These are phyloP conservation scores for Apis florea DNA, from an alignment of 1,140 invertebrate species.

Conservation along the genomic window DNA sequence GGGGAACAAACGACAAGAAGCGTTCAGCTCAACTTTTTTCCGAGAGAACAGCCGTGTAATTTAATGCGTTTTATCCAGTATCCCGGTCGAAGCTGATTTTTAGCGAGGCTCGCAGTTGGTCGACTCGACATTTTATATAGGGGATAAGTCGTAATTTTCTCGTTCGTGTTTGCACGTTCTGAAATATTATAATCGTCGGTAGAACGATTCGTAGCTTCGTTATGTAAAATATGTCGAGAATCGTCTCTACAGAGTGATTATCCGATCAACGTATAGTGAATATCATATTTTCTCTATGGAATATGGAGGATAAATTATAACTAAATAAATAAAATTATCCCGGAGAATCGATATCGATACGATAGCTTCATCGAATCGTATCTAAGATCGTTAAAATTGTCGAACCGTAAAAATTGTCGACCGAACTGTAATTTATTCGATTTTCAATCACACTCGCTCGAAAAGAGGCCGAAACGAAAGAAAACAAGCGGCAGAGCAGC, in stretches of 20 bases:
- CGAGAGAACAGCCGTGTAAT: slow-evolving; percentile 13
- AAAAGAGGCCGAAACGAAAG: too few relatives aligned
- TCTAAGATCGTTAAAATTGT: neutral
- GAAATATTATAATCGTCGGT: slow-evolving; percentile 18
- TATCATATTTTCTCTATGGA: neutral
- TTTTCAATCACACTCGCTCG: too few relatives aligned
- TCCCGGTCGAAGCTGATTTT: slow-evolving; percentile 9
- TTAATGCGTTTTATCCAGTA: slow-evolving; percentile 33
- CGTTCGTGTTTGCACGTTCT: neutral
- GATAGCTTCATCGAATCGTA: neutral
- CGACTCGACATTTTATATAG: neutral
- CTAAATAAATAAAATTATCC: neutral
- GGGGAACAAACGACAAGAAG: slow-evolving; percentile 7
- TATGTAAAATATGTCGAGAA: neutral
- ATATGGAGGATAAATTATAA: too few relatives aligned
- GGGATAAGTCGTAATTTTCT: slow-evolving; percentile 5
- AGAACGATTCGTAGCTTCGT: neutral
- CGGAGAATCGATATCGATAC: neutral
- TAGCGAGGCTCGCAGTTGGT: neutral
- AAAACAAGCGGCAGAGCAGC: too few relatives aligned
- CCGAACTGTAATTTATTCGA: too few relatives aligned
- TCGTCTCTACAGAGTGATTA: neutral
- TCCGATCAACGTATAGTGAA: neutral
- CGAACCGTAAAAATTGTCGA: neutral
- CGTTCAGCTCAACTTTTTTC: neutral